Evolutionary conservation across 2,113 vertebrate genomes (phyloP), one percentile per base, ranked within the genome.

Genomic region (Erythrocercus mccallii): DNA sequence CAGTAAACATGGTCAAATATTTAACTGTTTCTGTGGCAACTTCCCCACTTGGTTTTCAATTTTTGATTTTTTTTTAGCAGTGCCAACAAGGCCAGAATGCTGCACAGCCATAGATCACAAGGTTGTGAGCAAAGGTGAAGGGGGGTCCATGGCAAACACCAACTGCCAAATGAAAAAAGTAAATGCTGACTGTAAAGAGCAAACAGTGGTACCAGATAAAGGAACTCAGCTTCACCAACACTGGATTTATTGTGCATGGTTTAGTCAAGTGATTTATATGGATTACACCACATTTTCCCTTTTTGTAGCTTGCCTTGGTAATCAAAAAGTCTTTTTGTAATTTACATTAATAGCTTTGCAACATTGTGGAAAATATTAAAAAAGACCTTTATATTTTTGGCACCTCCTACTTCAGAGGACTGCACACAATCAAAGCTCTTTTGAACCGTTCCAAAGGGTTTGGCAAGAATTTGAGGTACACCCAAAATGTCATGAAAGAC

Each of bases 331-430:
- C 79, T 85, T 94, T 96, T 96, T 92, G 91, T 68, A 93, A 95
- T 97, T 96, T 94, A 94, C 95, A 95, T 95, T 92, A 96, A 95
- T 89, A 91, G 78, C 83, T 93, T 92, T 82, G 81, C 90, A 94
- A 94, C 94, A 84, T 31, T 92, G 90, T 97, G 97, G 97, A 97
- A 97, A 97, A 93, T 96, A 96, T 97, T 95, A 95, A 96, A 64
- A 90, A 48, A 94, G 86, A 80, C 68, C 82, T 96, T 93, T 86
- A 87, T 93, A 92, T 65, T 96, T 96, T 81, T 97, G 96, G 95
- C 96, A 94, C 82, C 93, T 95, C 91, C 92, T 80, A 45, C 74
- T 84, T 64, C 70, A 30, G 92, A 97, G 92, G 68, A 83, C 88
- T 93, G 90, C 76, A 83, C 90, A 86, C 92, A 92, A 95, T 96